Base-by-base conservation (phyloP, 2,888 invertebrate species). In the Allacma fusca region DNA sequence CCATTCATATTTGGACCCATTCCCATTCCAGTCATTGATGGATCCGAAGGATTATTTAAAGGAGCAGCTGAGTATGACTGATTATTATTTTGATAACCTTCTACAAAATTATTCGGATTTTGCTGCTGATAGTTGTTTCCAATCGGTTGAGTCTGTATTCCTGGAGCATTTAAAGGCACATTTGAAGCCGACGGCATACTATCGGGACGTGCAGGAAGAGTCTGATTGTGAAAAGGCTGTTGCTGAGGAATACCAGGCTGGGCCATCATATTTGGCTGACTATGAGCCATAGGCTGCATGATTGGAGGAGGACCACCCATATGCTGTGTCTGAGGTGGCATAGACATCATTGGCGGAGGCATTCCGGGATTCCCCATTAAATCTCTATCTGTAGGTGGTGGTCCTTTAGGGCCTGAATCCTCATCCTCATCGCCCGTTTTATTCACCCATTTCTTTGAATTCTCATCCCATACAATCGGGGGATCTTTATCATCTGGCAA, bases 401-500 rank as follows among this genome's bases (percentile, higher is more conserved):
- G 93, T 92, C 62, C 91, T 40, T 91, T 86, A 34, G 88, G 87
- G 71, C 87, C 85, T 0, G 86, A 86, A 2, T 87, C 86, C 74
- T 89, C 91, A 28, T 90, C 90, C 7, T 89, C 91, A 81, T 91
- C 92, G 34, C 90, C 92, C 86, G 94, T 94, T 64, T 91, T 90
- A 88, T 97, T 94, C 71, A 91, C 90, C 97, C 97, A 97, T 83
- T 91, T 91, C 86, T 96, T 94, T 85, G 90, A 91, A n/a, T 91
- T 91, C 77, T 92, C 89, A 88, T 97, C 96, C 96, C 96, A 97
- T 75, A 97, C 93, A 89, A 97, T 97, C 81, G 93, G 89, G 81
- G 95, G 96, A 88, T 97, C 93, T 87, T 93, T 96, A 88, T 97
- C 97, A 88, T 97, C 96, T 0, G 97, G 97, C 84, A 97, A 89